A percentile compares a stretch with the other conserved stretches of the same genome.
These are phyloP conservation scores for Pristis pectinata DNA, from an alignment of 2,797 vertebrate genomes.

Conservation along the genomic window DNA sequence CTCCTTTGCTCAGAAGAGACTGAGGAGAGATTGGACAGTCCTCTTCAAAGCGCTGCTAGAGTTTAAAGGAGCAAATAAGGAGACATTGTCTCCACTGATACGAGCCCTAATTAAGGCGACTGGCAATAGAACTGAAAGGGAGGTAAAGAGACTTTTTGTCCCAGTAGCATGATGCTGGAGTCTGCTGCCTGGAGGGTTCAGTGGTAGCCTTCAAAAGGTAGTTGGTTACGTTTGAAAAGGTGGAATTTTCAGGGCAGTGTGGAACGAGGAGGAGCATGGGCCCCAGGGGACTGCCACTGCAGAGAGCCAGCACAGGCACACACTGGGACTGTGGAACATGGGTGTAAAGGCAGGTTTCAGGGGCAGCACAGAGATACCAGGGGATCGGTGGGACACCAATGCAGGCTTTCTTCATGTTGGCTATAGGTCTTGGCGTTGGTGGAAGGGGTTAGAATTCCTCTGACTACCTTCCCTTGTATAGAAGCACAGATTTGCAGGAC, in stretches of 20 bases:
- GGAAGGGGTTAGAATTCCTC: no score
- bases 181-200: not conserved
- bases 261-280: not conserved
- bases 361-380: not conserved
- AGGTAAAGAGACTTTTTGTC: not conserved
- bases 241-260: not conserved
- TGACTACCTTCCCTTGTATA: not conserved
- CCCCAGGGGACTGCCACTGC: not conserved
- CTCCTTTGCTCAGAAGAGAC: not conserved
- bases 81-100: not conserved
- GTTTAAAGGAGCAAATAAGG: not conserved
- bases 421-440: no score
- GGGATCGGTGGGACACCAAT: not conserved
- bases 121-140: not conserved
- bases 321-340: not conserved
- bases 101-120: not conserved
- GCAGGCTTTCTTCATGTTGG: no score
- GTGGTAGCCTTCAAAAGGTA: not conserved
- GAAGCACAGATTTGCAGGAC: not conserved
- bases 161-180: not conserved
- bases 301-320: not conserved
- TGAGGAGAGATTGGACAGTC: not conserved
- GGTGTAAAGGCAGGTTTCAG: not conserved
- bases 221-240: not conserved
- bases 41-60: not conserved